phyloP scores from a whole-genome alignment of 2,888 invertebrate genomes.

The Hirtodrosophila alboralis region DNA sequence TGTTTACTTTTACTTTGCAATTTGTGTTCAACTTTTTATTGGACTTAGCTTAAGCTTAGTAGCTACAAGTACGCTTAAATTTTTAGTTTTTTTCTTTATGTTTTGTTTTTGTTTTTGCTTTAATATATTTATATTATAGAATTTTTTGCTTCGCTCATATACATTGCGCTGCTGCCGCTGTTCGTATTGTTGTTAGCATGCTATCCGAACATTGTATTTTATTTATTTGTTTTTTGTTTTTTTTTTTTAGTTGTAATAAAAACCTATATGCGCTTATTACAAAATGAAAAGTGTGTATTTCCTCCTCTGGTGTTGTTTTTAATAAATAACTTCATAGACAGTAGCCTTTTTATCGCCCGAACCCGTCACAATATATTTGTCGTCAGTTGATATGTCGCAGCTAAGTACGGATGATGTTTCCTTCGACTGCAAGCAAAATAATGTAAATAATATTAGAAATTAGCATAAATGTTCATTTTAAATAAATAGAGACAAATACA shows the following conservation, averaged over 20 bases:
- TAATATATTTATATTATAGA: slow-evolving; percentile 70
- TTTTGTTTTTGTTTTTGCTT: slow-evolving; percentile 46
- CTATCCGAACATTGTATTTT: slow-evolving; percentile 54
- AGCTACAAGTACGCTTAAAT: slow-evolving; percentile 75
- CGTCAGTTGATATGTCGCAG: slow-evolving; percentile 99
- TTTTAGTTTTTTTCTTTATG: slow-evolving; percentile 61
- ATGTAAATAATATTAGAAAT: slow-evolving; percentile 2
- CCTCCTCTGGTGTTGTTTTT: slow-evolving; percentile 70
- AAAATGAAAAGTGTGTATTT: slow-evolving; percentile 71
- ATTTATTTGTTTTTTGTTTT: slow-evolving; percentile 30
- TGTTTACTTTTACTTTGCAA: slow-evolving; percentile 58
- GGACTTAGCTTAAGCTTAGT: slow-evolving; percentile 76
- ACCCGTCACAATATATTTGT: slow-evolving; percentile 98
- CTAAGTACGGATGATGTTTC: slow-evolving; percentile 98
- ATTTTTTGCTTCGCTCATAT: slow-evolving; percentile 63
- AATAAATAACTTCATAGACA: slow-evolving; percentile 97
- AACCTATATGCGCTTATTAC: slow-evolving; percentile 79
- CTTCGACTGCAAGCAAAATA: slow-evolving; percentile 88
- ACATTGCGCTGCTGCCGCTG: slow-evolving; percentile 52
- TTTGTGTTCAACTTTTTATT: slow-evolving; percentile 76
- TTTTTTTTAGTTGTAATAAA: slow-evolving; percentile 65
- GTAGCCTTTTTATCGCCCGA: slow-evolving; percentile 99
- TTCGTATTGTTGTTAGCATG: slow-evolving; percentile 42
- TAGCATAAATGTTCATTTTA: slow-evolving; percentile 4
- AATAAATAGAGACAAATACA: slow-evolving; percentile 2